Evolutionary conservation across 2,888 invertebrate genomes (phyloP), one percentile per base, ranked within the genome.

Genomic region (Heliconius ismenius): DNA sequence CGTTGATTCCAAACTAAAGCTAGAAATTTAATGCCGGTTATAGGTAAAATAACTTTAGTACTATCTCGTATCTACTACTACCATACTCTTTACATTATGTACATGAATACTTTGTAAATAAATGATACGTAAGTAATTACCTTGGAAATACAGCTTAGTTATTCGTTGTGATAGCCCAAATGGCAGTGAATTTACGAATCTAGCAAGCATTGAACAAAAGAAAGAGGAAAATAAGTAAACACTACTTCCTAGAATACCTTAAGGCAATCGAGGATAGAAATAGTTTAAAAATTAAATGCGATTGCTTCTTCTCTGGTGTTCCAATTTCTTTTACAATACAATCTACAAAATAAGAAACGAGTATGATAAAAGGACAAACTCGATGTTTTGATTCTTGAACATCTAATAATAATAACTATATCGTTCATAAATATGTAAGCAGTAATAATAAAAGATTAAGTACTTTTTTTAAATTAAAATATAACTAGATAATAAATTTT

Each of bases 131-230:
- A 32, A 28, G 36, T 76, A 82, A 82, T 83, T 91, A 96, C 96
- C 95, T 95, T 93, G 95, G 86, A 96, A 96, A 86, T 96, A 96
- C 74, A 95, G 90, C 83, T 95, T 95, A 63, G 96, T 96, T 79
- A 96, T 88, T 85, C 93, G 93, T 86, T 95, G 95, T 74, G 95
- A 94, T 81, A 96, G 88, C 86, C 94, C 90, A 83, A 92, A 92
- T 73, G 96, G 96, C 88, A 96, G 88, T 79, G 95, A 91, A 87
- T 95, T 95, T 84, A 95, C 95, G 80, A 95, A 86, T 84, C 93
- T 92, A 85, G 95, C 92, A 83, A 95, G 91, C 95, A 95, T 95
- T 88, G 89, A 90, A 87, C 74, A 79, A 64, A 72, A 75, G 13
- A 72, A 58, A 77, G 21, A 74, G 7, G 43, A 73, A 68, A 60